These are phyloP conservation scores for Drosophila ohnishii DNA, from an alignment of 1,140 invertebrate genomes.

Conservation along the genomic window DNA sequence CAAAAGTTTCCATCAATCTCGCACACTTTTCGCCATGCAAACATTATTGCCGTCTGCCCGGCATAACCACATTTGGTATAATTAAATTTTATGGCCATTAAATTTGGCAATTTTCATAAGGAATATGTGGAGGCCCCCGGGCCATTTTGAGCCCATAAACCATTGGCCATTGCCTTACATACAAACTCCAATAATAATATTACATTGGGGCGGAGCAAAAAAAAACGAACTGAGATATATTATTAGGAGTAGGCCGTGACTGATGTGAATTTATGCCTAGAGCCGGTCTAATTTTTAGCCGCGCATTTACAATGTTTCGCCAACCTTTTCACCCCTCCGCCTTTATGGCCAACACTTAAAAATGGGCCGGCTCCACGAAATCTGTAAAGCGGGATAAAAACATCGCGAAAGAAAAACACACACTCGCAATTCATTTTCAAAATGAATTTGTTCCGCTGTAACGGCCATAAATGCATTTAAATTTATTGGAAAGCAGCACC, in stretches of 20 bases:
- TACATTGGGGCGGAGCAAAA: background rate
- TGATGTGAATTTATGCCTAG: constrained; percentile 76
- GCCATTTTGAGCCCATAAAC: constrained; percentile 60
- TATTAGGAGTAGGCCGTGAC: constrained; percentile 40
- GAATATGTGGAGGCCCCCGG: constrained; percentile 55
- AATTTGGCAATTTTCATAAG: constrained; percentile 70
- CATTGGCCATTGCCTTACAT: constrained; percentile 57
- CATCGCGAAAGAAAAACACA: constrained; percentile 50
- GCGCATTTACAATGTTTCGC: constrained; percentile 71
- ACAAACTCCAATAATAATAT: constrained; percentile 52
- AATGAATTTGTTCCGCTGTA: constrained; percentile 82
- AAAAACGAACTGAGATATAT: constrained; percentile 39
- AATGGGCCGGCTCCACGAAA: constrained; percentile 22
- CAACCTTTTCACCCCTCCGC: background rate
- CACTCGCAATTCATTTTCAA: constrained; percentile 76
- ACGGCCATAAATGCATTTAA: constrained; percentile 81
- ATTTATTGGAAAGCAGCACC: constrained; percentile 75
- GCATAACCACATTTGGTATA: constrained; percentile 61
- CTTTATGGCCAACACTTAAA: constrained; percentile 37
- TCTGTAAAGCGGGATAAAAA: constrained; percentile 42
- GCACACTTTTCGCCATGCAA: constrained; percentile 21
- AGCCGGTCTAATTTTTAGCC: constrained; percentile 69
- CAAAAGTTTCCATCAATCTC: constrained; percentile 31
- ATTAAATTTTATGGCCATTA: constrained; percentile 78
- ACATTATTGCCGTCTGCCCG: background rate